Conservation (phyloP, 2,113 vertebrate species). For the Bettongia penicillata region DNA sequence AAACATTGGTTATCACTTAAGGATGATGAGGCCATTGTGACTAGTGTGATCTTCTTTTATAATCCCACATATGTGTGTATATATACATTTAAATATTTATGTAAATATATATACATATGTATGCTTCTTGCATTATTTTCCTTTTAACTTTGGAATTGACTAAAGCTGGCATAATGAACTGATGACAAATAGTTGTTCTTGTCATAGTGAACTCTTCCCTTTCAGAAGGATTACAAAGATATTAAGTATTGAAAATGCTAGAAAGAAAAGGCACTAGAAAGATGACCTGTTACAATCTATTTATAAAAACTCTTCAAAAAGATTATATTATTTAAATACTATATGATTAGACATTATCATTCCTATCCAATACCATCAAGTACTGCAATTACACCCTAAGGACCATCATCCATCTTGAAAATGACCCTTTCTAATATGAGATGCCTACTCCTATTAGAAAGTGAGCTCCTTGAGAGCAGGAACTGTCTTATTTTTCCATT, state of each 20-base stretch:
- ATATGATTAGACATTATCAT: not conserved
- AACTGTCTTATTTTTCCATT: not conserved
- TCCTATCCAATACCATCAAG: no score
- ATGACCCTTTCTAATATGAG: not conserved
- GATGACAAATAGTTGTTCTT: slow-evolving; percentile 50
- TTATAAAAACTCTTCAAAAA: slow-evolving; percentile 1
- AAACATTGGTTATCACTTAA: not conserved
- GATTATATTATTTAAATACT: slow-evolving; percentile 8
- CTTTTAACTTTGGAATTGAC: slow-evolving; percentile 33
- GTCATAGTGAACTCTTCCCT: slow-evolving; percentile 40
- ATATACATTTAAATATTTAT: no score
- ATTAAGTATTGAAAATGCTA: slow-evolving; percentile 37
- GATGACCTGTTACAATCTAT: not conserved
- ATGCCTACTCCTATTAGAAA: not conserved
- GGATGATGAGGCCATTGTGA: not conserved
- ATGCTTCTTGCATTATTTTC: slow-evolving; percentile 36
- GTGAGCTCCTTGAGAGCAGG: not conserved
- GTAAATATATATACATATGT: not conserved
- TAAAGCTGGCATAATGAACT: slow-evolving; percentile 51
- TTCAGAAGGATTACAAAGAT: slow-evolving; percentile 11
- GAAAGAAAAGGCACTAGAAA: slow-evolving; percentile 40
- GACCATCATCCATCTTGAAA: not conserved
- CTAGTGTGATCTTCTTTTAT: slow-evolving; percentile 39
- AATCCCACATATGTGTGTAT: slow-evolving; percentile 20
- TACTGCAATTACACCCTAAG: not conserved